Conservation (phyloP, 2,113 vertebrate genomes). For the Callithrix jacchus region DNA sequence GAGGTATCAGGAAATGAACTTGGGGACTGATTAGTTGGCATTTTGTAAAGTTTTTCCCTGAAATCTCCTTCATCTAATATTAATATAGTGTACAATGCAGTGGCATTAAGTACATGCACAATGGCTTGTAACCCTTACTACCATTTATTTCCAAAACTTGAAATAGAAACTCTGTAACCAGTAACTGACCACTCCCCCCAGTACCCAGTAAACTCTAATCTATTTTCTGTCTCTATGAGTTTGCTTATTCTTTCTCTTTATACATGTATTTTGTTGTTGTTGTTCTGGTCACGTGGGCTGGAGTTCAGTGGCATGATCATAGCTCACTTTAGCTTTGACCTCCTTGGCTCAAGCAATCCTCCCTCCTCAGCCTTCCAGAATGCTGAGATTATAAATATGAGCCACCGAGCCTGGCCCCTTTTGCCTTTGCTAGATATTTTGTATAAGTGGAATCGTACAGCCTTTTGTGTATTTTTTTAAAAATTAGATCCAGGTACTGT, state of each 20-base stretch:
- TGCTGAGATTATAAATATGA: no score
- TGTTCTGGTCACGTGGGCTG: no score
- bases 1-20: no score
- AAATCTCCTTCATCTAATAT: no score
- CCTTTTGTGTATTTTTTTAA: not conserved
- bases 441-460: not conserved
- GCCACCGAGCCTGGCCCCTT: not conserved
- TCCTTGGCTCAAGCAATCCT: no score
- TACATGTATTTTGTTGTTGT: no score
- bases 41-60: not conserved
- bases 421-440: not conserved
- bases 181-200: not conserved
- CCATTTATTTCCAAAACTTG: not conserved
- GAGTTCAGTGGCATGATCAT: no score
- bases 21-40: not conserved
- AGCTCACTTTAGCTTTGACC: no score
- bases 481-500: no score
- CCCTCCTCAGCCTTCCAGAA: no score
- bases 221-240: not conserved
- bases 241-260: not conserved
- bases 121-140: not conserved
- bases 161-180: not conserved
- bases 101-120: not conserved
- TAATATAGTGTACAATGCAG: not conserved
- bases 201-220: not conserved